Conservation (phyloP, 2,888 invertebrate species). For the Ochlodes sylvanus region DNA sequence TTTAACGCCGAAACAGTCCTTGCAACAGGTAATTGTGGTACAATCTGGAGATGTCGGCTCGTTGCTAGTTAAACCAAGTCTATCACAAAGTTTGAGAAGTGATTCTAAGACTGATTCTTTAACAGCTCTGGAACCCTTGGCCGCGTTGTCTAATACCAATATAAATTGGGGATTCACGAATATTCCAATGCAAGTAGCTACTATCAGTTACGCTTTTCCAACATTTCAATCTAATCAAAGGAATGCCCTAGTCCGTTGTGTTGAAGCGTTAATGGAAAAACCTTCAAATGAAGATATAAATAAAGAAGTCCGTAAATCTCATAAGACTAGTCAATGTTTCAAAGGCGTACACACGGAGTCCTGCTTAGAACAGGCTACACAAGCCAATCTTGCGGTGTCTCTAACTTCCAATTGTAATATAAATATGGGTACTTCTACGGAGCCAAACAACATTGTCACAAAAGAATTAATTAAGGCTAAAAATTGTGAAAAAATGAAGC, state of each 20-base stretch:
- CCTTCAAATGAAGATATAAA: background rate
- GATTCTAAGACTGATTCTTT: conserved; percentile 46
- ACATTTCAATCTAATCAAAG: conserved; percentile 35
- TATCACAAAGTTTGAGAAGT: conserved; percentile 51
- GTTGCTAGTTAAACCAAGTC: conserved; percentile 56
- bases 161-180: conserved; percentile 57
- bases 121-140: conserved; percentile 51
- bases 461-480: background rate
- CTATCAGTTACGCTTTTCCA: conserved; percentile 66
- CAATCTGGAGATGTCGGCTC: conserved; percentile 68
- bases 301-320: conserved; percentile 5
- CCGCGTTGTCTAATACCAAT: conserved; percentile 53
- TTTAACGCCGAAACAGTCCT: conserved; percentile 66
- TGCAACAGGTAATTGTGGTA: conserved; percentile 58
- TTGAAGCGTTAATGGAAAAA: background rate
- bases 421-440: conserved; percentile 5
- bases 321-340: conserved; percentile 48
- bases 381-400: conserved; percentile 18
- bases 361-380: conserved; percentile 26
- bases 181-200: conserved; percentile 66
- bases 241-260: conserved; percentile 22
- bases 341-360: conserved; percentile 36
- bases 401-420: conserved; percentile 12
- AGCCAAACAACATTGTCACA: background rate
- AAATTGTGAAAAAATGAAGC: background rate